Conservation (phyloP, 2,888 invertebrate genomes). For the Laspeyria flexula region DNA sequence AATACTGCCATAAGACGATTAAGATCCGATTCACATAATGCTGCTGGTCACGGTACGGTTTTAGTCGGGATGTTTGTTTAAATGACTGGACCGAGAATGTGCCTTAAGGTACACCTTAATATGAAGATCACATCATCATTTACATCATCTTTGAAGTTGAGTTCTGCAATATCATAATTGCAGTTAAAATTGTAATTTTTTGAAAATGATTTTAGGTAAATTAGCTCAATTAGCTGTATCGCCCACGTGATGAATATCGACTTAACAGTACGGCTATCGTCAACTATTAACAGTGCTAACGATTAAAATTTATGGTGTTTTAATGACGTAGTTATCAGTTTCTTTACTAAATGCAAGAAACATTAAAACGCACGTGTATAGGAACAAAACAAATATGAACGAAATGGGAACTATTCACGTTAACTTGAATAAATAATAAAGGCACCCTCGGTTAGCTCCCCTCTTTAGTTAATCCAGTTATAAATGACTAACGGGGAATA, state of each 20-base stretch:
- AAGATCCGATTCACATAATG: slow-evolving; percentile 1
- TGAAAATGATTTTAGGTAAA: too few species aligned
- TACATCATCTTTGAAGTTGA: too few species aligned
- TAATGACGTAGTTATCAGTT: too few species aligned
- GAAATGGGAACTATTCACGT: not conserved
- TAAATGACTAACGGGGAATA: slow-evolving; percentile 63
- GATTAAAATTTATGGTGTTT: not conserved
- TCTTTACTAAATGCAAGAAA: too few species aligned
- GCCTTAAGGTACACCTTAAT: not conserved
- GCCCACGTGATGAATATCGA: not conserved
- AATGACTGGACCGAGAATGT: not conserved
- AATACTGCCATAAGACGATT: slow-evolving; percentile 29
- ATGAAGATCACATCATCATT: too few species aligned
- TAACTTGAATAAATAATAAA: slow-evolving; percentile 16
- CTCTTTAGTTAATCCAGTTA: slow-evolving; percentile 46
- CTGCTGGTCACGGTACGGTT: not conserved
- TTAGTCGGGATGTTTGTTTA: not conserved
- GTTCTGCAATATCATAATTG: too few species aligned
- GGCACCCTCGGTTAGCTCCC: slow-evolving; percentile 43
- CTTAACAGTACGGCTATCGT: too few species aligned
- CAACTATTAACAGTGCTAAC: not conserved
- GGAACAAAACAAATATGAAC: not conserved
- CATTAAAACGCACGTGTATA: not conserved
- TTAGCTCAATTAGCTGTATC: too few species aligned
- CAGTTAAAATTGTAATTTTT: too few species aligned